Percentiles rank a stretch among this genome's conserved stretches.
Evolutionary conservation across 2,797 vertebrate species (phyloP).

Genomic region (Anguilla megastoma): DNA sequence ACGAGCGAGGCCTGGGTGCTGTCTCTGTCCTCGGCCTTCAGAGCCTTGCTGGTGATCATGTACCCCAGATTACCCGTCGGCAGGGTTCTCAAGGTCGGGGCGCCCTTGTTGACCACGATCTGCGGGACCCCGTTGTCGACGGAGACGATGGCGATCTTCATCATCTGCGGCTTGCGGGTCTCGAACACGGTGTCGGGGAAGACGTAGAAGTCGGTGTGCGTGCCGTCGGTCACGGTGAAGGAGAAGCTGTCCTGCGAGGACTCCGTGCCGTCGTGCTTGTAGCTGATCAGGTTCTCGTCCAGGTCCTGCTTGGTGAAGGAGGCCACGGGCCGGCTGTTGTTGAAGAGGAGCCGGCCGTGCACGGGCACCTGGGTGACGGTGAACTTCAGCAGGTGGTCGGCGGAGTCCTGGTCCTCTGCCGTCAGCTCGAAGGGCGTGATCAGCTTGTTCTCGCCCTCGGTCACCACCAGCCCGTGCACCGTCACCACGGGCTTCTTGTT

Average conservation of each 20-base stretch:
- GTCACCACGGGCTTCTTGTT: constrained; percentile 94
- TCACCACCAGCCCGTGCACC: constrained; percentile 79
- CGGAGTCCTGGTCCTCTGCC: constrained; percentile 88
- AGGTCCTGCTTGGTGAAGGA: constrained; percentile 91
- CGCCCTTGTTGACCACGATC: constrained; percentile 85
- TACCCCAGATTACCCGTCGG: constrained; percentile 82
- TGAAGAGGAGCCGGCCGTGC: constrained; percentile 85
- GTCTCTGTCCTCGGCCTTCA: constrained; percentile 87
- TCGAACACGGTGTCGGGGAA: constrained; percentile 90
- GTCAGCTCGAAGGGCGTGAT: constrained; percentile 94
- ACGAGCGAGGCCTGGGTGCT: constrained; percentile 71
- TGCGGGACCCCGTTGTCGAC: constrained; percentile 84
- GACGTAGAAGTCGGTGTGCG: constrained; percentile 88
- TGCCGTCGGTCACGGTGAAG: constrained; percentile 89
- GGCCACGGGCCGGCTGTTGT: constrained; percentile 70
- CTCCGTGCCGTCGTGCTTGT: constrained; percentile 87
- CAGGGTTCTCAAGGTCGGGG: constrained; percentile 77
- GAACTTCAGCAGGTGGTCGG: constrained; percentile 80
- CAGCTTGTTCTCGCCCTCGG: constrained; percentile 84
- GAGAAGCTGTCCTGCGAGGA: constrained; percentile 87
- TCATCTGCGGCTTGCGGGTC: constrained; percentile 82
- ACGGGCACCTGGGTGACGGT: constrained; percentile 82
- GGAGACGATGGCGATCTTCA: constrained; percentile 82
- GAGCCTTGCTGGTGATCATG: constrained; percentile 79
- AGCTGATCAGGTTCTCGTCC: constrained; percentile 92